Percentiles rank a stretch among this genome's conserved stretches.
phyloP scores from a whole-genome alignment of 2,888 invertebrate species.

The Rhodophaea formosa region DNA sequence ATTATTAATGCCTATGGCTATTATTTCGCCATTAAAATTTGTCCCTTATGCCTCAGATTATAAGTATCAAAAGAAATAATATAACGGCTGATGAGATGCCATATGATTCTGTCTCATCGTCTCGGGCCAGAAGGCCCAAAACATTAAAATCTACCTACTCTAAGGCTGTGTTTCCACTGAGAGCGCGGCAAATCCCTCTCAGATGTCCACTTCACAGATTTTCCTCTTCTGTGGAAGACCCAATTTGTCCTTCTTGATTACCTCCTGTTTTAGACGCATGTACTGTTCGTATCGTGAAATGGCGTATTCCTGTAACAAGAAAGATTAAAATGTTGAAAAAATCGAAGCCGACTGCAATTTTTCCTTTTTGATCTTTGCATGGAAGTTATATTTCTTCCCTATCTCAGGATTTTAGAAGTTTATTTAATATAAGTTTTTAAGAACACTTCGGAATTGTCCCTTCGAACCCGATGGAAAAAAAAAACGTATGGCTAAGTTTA shows the following conservation, averaged over 20 bases:
- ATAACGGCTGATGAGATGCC: neutral
- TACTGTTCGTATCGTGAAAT: slow-evolving; percentile 83
- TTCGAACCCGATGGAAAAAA: too few relatives aligned
- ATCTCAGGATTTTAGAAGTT: too few relatives aligned
- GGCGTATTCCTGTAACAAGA: slow-evolving; percentile 83
- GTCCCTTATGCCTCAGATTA: too few relatives aligned
- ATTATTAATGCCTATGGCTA: too few relatives aligned
- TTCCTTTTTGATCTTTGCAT: too few relatives aligned
- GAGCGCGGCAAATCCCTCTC: slow-evolving; percentile 43
- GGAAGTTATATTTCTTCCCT: too few relatives aligned
- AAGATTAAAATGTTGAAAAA: neutral
- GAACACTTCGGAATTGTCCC: too few relatives aligned
- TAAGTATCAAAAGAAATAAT: neutral
- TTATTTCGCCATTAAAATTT: too few relatives aligned
- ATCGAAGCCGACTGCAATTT: too few relatives aligned
- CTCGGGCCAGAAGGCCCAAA: neutral
- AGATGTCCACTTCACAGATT: slow-evolving; percentile 77
- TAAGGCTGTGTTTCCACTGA: slow-evolving; percentile 24
- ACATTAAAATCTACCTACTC: neutral
- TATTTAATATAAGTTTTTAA: too few relatives aligned
- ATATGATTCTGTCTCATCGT: neutral
- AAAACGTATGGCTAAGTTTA: too few relatives aligned
- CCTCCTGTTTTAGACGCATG: slow-evolving; percentile 81
- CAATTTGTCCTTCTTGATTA: slow-evolving; percentile 66
- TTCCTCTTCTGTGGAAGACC: slow-evolving; percentile 69